phyloP scores from a whole-genome alignment of 2,888 invertebrate genomes.

The Caradrina kadenii region DNA sequence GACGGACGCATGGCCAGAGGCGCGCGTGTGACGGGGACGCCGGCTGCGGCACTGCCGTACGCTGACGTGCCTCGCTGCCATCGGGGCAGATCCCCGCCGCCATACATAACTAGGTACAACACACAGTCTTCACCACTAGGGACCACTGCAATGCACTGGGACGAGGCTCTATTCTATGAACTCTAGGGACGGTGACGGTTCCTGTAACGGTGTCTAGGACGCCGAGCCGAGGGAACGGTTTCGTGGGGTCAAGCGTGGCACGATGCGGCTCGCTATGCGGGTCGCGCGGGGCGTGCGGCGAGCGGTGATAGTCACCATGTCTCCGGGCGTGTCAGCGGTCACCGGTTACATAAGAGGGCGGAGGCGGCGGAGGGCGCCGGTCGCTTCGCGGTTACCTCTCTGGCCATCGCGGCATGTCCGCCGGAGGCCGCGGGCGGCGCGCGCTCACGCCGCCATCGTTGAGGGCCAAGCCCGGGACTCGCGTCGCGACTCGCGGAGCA shows the following conservation, averaged over 20 bases:
- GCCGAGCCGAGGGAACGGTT: slow-evolving; percentile 44
- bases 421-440: slow-evolving; percentile 91
- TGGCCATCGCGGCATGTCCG: slow-evolving; percentile 93
- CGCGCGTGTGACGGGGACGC: slow-evolving; percentile 78
- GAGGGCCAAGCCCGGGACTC: slow-evolving; percentile 86
- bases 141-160: slow-evolving; percentile 65
- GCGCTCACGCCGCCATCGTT: slow-evolving; percentile 90
- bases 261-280: slow-evolving; percentile 57
- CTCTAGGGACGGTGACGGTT: slow-evolving; percentile 40
- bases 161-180: slow-evolving; percentile 51
- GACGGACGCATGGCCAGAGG: slow-evolving; percentile 66
- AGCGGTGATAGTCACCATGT: slow-evolving; percentile 63
- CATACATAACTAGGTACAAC: slow-evolving; percentile 54
- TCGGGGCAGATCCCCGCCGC: slow-evolving; percentile 52
- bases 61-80: slow-evolving; percentile 49
- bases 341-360: slow-evolving; percentile 80
- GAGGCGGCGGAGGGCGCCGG: slow-evolving; percentile 78
- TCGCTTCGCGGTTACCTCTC: slow-evolving; percentile 90
- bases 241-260: slow-evolving; percentile 60
- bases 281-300: slow-evolving; percentile 58
- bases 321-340: slow-evolving; percentile 78
- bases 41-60: slow-evolving; percentile 79
- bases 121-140: slow-evolving; percentile 59
- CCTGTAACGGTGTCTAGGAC: slow-evolving; percentile 47
- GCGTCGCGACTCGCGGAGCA: slow-evolving; percentile 86